Conservation (phyloP, 2,113 vertebrate species). For the Spea multiplicata region DNA sequence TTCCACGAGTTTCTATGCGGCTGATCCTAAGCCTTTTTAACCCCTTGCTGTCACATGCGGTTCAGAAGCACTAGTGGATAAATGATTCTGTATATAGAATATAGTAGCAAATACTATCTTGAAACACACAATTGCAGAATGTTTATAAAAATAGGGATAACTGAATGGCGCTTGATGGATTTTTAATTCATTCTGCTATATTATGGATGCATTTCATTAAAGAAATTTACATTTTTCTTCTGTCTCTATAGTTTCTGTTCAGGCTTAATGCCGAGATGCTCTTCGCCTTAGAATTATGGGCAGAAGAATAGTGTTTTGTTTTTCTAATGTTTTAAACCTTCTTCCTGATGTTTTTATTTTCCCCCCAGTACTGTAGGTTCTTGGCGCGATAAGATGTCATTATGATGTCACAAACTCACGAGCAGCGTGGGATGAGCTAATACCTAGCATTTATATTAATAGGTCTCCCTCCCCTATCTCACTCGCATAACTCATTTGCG, state of each 20-base stretch:
- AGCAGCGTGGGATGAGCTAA: slow-evolving; percentile 44
- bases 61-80: no score
- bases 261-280: no score
- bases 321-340: neutral
- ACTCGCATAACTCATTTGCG: slow-evolving; percentile 31
- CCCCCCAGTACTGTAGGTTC: slow-evolving; percentile 23
- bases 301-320: neutral
- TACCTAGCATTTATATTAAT: slow-evolving; percentile 47
- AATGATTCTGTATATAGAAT: no score
- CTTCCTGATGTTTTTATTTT: neutral
- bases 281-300: no score
- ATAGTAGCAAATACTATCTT: no score
- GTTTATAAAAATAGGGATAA: no score
- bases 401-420: slow-evolving; percentile 45
- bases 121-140: no score
- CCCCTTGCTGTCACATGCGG: neutral
- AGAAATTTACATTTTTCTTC: no score
- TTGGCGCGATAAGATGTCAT: slow-evolving; percentile 37
- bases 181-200: no score
- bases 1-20: slow-evolving; percentile 20
- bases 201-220: no score
- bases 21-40: neutral
- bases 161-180: no score
- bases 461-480: slow-evolving; percentile 39
- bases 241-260: no score